These are phyloP conservation scores for Xerus rutilus DNA, from an alignment of 2,797 vertebrate species.

Conservation along the genomic window DNA sequence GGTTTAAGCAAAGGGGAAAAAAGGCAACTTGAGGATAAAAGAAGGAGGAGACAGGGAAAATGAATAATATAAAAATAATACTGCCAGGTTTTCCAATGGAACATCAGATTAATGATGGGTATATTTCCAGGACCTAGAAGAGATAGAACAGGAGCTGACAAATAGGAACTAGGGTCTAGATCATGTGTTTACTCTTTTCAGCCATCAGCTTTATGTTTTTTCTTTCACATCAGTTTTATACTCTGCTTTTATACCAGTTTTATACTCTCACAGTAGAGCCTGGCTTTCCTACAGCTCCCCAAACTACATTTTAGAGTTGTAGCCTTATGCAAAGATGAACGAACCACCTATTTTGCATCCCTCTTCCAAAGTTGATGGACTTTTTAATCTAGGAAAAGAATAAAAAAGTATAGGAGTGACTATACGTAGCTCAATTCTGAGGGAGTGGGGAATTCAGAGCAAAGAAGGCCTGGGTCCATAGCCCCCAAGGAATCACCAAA, in stretches of 20 bases:
- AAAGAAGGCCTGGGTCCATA: neutral
- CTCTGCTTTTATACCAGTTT: neutral
- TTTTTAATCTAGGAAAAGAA: neutral
- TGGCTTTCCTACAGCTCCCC: neutral
- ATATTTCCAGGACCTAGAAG: neutral
- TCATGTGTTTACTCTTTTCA: neutral
- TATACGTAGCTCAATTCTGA: neutral
- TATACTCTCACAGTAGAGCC: neutral
- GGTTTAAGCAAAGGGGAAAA: neutral
- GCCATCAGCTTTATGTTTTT: neutral
- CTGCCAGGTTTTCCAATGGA: neutral
- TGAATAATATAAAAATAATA: neutral
- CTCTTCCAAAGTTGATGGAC: neutral
- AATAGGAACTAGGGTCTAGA: neutral
- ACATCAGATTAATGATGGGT: neutral
- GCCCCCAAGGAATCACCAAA: accelerated
- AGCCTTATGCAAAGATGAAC: neutral
- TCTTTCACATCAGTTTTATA: neutral
- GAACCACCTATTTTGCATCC: neutral
- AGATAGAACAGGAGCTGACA: neutral
- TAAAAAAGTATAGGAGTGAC: too few relatives aligned
- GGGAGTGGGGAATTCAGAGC: neutral
- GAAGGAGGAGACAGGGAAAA: too few relatives aligned
- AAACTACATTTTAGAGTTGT: neutral
- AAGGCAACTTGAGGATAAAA: neutral